Evolutionary conservation across 2,888 invertebrate genomes (phyloP).

Genomic region (Hermaeophaga mercurialis): DNA sequence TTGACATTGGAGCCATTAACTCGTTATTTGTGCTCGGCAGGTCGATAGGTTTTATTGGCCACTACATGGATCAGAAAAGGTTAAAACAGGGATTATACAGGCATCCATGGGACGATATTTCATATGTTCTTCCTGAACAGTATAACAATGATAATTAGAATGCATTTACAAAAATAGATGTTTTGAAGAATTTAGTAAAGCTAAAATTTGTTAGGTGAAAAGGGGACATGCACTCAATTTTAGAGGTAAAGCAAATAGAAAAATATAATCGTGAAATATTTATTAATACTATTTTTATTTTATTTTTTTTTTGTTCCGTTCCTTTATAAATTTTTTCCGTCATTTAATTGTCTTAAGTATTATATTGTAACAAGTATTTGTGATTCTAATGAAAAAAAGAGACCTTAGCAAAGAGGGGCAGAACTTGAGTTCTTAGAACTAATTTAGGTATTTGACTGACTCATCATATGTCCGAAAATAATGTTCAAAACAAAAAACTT

Average conservation of each 20-base stretch:
- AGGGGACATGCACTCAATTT: background rate
- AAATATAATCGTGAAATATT: background rate
- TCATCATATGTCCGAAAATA: too few species aligned
- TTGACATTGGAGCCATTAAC: constrained; percentile 97
- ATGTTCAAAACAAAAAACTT: too few species aligned
- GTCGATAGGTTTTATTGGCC: constrained; percentile 98
- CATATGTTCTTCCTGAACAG: constrained; percentile 80
- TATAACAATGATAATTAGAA: constrained; percentile 56
- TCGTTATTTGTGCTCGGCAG: constrained; percentile 97
- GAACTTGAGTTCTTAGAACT: too few species aligned
- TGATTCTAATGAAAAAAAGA: too few species aligned
- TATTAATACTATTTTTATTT: too few species aligned
- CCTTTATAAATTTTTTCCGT: too few species aligned
- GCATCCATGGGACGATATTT: constrained; percentile 99
- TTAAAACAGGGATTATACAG: constrained; percentile 98
- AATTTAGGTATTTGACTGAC: too few species aligned
- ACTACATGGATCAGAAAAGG: constrained; percentile 97
- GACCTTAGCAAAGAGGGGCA: too few species aligned
- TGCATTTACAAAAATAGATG: constrained; percentile 3
- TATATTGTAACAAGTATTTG: too few species aligned
- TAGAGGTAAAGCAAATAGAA: background rate
- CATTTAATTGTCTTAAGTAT: too few species aligned
- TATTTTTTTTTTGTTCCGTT: too few species aligned
- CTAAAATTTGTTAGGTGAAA: background rate
- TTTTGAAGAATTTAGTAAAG: background rate